phyloP scores from a whole-genome alignment of 1,140 invertebrate genomes.

The Heliconius eleuchia region DNA sequence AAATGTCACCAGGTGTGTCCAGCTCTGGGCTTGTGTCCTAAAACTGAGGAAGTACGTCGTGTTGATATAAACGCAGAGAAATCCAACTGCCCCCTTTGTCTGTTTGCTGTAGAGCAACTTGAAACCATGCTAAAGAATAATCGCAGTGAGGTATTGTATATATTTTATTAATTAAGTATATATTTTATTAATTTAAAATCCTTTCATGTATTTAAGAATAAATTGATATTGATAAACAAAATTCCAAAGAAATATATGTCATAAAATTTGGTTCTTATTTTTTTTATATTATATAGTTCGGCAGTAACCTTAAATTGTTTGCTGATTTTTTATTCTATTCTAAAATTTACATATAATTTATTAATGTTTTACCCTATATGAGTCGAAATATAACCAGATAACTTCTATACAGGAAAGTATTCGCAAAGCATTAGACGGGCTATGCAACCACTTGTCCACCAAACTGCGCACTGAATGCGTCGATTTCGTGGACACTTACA shows the following conservation, averaged over 20 bases:
- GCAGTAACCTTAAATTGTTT: no score
- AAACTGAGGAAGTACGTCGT: conserved; percentile 73
- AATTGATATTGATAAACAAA: no score
- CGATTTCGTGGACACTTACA: conserved; percentile 89
- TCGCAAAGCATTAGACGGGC: conserved; percentile 85
- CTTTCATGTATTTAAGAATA: no score
- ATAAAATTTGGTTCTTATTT: no score
- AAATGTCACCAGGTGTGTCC: conserved; percentile 83
- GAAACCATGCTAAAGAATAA: conserved; percentile 86
- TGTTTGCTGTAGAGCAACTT: conserved; percentile 88
- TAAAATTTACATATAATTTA: no score
- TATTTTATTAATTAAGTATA: background rate
- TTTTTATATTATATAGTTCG: no score
- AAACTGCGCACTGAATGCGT: conserved; percentile 86
- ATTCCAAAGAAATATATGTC: no score
- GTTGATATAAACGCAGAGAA: conserved; percentile 81
- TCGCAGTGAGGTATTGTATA: conserved; percentile 84
- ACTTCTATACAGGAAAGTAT: conserved; percentile 84
- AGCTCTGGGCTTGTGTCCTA: conserved; percentile 82
- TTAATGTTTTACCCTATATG: background rate
- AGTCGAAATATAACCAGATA: background rate
- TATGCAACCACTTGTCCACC: conserved; percentile 87
- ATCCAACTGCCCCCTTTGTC: conserved; percentile 88
- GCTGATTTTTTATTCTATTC: no score
- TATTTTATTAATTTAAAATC: background rate